A percentile compares a stretch with the other conserved stretches of the same genome.
These are phyloP conservation scores for Pedionomus torquatus DNA, from an alignment of 2,113 vertebrate genomes.

Conservation along the genomic window DNA sequence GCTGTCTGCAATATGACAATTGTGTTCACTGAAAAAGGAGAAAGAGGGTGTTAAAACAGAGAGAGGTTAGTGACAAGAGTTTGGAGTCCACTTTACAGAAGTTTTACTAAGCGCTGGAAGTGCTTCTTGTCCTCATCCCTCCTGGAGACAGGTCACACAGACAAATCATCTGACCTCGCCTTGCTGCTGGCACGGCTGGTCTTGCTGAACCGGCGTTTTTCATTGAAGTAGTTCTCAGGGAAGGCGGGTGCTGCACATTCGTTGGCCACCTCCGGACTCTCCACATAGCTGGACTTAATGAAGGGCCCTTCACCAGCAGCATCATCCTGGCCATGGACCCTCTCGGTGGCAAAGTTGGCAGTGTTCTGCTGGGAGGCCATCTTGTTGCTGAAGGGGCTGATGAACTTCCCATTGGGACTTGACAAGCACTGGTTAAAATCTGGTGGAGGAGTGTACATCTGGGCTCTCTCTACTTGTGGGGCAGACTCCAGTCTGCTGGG, in stretches of 20 bases:
- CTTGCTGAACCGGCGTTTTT: constrained; percentile 90
- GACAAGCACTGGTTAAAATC: constrained; percentile 90
- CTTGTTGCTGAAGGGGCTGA: constrained; percentile 86
- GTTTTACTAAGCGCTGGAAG: neutral
- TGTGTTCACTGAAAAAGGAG: neutral
- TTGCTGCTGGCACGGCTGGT: constrained; percentile 87
- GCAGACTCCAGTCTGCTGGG: constrained; percentile 56
- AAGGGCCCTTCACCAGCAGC: constrained; percentile 76
- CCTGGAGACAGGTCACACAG: constrained; percentile 76
- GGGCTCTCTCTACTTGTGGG: constrained; percentile 25
- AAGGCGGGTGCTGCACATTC: constrained; percentile 54
- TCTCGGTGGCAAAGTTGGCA: constrained; percentile 86
- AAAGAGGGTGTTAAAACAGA: neutral
- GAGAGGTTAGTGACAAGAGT: neutral
- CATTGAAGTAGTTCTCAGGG: constrained; percentile 74
- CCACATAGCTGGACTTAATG: constrained; percentile 79
- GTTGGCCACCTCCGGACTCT: constrained; percentile 70
- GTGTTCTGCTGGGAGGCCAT: constrained; percentile 92
- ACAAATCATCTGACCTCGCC: constrained; percentile 87
- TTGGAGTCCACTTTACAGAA: neutral
- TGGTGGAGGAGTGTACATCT: constrained; percentile 86
- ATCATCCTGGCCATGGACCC: constrained; percentile 78
- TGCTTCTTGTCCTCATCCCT: neutral
- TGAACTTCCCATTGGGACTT: constrained; percentile 73
- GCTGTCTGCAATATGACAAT: neutral